phyloP scores from a whole-genome alignment of 2,888 invertebrate genomes.

The Orchesella flavescens region DNA sequence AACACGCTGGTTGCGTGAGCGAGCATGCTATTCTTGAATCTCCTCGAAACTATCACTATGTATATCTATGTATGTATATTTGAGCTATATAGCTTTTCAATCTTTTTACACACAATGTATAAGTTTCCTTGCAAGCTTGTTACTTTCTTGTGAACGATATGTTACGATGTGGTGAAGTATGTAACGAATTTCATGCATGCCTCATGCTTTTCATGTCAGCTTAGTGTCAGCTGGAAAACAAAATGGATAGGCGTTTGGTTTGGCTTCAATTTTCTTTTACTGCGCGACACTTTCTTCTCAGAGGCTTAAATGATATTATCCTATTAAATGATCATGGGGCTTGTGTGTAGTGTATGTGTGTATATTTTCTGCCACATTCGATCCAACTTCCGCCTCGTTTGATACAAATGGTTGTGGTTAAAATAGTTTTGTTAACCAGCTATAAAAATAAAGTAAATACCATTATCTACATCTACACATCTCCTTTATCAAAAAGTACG shows the following conservation, averaged over 20 bases:
- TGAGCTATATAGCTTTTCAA: neutral
- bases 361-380: slow-evolving; percentile 50
- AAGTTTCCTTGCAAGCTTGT: neutral
- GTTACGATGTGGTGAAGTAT: slow-evolving; percentile 55
- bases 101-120: neutral
- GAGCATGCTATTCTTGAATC: slow-evolving; percentile 17
- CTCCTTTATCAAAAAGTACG: neutral
- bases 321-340: slow-evolving; percentile 53
- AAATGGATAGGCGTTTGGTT: slow-evolving; percentile 44
- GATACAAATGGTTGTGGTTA: slow-evolving; percentile 60
- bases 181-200: slow-evolving; percentile 65
- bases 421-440: slow-evolving; percentile 51
- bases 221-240: slow-evolving; percentile 64
- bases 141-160: slow-evolving; percentile 47
- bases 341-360: neutral
- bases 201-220: slow-evolving; percentile 64
- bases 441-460: slow-evolving; percentile 1
- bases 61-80: neutral
- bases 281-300: slow-evolving; percentile 24
- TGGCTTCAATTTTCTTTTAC: neutral
- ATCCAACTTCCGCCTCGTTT: slow-evolving; percentile 59
- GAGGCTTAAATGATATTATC: slow-evolving; percentile 52
- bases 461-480: neutral
- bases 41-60: neutral
- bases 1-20: slow-evolving; percentile 22